Evolutionary conservation across 2,113 vertebrate genomes (phyloP).

Genomic region (Cyprinodon brontotheroides): DNA sequence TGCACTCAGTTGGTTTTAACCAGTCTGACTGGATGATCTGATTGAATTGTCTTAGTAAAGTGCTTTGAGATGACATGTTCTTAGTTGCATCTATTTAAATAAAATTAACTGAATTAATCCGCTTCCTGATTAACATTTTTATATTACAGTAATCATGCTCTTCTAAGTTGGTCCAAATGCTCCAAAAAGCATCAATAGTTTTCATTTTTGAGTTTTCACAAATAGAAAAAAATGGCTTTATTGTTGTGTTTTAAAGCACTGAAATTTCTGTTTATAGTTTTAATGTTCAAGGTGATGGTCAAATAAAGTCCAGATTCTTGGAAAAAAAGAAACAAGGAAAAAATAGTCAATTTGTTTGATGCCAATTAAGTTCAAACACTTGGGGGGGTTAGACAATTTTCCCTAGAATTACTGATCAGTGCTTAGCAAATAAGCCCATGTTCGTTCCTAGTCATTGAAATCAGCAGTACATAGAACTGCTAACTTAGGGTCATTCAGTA

Average conservation of each 20-base stretch:
- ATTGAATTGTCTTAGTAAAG: too few species aligned
- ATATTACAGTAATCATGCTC: neutral
- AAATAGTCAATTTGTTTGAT: neutral
- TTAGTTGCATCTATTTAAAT: too few species aligned
- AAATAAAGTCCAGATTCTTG: neutral
- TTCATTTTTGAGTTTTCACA: neutral
- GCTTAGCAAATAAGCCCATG: too few species aligned
- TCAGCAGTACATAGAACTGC: too few species aligned
- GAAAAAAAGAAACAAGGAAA: neutral
- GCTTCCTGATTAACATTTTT: too few species aligned
- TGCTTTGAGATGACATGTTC: too few species aligned
- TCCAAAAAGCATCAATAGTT: neutral
- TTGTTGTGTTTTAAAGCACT: neutral
- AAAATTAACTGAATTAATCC: neutral
- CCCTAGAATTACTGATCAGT: too few species aligned
- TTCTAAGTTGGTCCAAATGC: neutral
- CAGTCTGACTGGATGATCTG: too few species aligned
- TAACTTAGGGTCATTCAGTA: too few species aligned
- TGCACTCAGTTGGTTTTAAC: too few species aligned
- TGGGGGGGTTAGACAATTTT: too few species aligned
- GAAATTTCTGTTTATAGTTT: neutral
- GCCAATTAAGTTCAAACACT: neutral
- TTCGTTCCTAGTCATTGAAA: too few species aligned
- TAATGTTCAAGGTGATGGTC: neutral
- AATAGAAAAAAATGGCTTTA: neutral